Evolutionary conservation across 2,888 invertebrate genomes (phyloP), one percentile per base, ranked within the genome.

Genomic region (Vannuccia rotundouncinata): DNA sequence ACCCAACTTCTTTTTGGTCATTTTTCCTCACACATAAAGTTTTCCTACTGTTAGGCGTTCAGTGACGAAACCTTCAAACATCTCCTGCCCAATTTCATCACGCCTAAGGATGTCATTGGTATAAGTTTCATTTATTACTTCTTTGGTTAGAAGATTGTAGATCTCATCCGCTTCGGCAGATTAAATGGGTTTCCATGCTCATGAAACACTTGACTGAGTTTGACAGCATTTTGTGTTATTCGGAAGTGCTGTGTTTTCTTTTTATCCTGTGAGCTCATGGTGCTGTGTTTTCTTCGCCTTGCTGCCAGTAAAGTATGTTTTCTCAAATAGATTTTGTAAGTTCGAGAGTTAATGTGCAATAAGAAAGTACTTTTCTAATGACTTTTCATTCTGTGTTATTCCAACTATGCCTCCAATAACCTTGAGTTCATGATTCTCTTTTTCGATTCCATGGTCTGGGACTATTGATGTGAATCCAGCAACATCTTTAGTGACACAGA

Each of bases 21-120:
- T 81, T 80, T 73, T 80, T 31, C 59, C 80, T 80, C 80, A 81
- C 66, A 81, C 80, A 60, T 59, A 81, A 59, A 80, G 81, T 81
- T 74, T 81, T 75, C 81, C 80, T 73, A 81, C 81, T 81, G 45
- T 81, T n/a, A 80, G 27, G 81, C 45, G 17, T 45, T 80, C 80
- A 31, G 60, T 80, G 80, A 80, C 81, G 59, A 81, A 80, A 29
- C 30, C 81, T 80, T 81, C 81, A 73, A 80, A 81, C 81, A 80
- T 80, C 60, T 80, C 81, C 81, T 80, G 80, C 22, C 81, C 80
- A 80, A 45, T 80, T 66, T 80, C 81, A 30, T 80, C 80, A 81
- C 81, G 80, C 22, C 30, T n/a, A 29, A 80, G 28, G 73, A 80
- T 80, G 73, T 80, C 80, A 22, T 81, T 81, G 66, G 80, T 29